A percentile compares a stretch with the other conserved stretches of the same genome.
Evolutionary conservation across 2,797 vertebrate species (phyloP).

Genomic region (Enteromius mattozi): DNA sequence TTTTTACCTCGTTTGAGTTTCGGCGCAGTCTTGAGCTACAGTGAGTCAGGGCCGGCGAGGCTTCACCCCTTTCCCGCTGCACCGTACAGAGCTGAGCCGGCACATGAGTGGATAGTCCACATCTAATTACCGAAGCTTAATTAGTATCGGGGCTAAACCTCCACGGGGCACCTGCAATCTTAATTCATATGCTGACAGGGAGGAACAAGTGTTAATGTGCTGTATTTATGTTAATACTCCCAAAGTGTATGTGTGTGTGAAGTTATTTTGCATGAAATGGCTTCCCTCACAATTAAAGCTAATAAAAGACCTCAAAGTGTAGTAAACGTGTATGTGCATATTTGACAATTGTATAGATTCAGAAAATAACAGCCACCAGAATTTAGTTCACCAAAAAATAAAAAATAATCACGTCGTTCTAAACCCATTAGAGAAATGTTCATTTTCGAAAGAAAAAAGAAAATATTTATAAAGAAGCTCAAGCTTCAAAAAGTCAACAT

Average conservation of each 20-base stretch:
- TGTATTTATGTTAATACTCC: slow-evolving; percentile 93
- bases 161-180: slow-evolving; percentile 92
- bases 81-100: slow-evolving; percentile 52
- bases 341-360: neutral
- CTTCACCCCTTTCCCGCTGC: slow-evolving; percentile 49
- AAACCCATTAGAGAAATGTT: neutral
- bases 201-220: slow-evolving; percentile 94
- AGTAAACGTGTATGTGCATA: neutral
- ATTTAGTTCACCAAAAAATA: neutral
- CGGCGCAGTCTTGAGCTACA: slow-evolving; percentile 30
- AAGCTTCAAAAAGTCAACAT: neutral
- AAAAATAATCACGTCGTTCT: neutral
- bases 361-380: neutral
- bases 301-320: neutral
- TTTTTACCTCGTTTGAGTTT: no score
- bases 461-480: neutral
- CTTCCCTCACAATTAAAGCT: slow-evolving; percentile 26
- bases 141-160: slow-evolving; percentile 90
- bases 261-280: slow-evolving; percentile 44
- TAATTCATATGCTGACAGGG: slow-evolving; percentile 94
- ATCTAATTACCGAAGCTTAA: slow-evolving; percentile 89
- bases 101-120: slow-evolving; percentile 83
- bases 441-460: neutral
- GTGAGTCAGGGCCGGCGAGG: neutral
- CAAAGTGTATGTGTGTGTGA: slow-evolving; percentile 59